Conservation (phyloP, 2,113 vertebrate species). For the Upupa epops region DNA sequence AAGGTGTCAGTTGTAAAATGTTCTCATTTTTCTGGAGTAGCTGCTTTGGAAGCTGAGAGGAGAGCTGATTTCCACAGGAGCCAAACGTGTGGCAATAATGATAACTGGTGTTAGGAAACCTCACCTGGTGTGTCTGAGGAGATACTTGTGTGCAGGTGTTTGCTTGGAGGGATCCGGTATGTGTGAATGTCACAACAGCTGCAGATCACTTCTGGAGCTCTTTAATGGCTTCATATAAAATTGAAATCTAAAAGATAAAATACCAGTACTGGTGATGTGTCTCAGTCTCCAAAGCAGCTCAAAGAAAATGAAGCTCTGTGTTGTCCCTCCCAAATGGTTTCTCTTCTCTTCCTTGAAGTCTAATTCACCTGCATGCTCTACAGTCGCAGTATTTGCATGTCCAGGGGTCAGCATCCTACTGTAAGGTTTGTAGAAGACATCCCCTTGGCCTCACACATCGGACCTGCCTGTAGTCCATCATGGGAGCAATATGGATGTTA, state of each 20-base stretch:
- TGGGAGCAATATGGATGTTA: accelerated
- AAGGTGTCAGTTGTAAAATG: neutral
- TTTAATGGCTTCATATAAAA: neutral
- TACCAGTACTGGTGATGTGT: neutral
- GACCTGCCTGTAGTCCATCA: neutral
- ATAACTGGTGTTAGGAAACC: neutral
- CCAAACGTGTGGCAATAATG: neutral
- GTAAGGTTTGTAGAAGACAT: neutral
- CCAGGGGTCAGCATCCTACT: neutral
- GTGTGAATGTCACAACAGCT: neutral
- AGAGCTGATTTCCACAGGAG: neutral
- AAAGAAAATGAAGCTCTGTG: neutral
- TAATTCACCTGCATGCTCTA: neutral
- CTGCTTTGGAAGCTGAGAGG: neutral
- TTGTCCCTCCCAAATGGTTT: neutral
- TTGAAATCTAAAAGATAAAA: neutral
- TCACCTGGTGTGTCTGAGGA: neutral
- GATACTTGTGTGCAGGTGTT: neutral
- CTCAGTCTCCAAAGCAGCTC: neutral
- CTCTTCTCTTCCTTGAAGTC: neutral
- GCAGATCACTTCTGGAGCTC: neutral
- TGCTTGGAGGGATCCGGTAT: neutral
- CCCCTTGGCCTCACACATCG: neutral
- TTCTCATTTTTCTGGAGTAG: neutral
- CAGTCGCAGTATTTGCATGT: neutral